A percentile compares a stretch with the other conserved stretches of the same genome.
Evolutionary conservation across 2,113 vertebrate species (phyloP).

Genomic region (Regulus satrapa): DNA sequence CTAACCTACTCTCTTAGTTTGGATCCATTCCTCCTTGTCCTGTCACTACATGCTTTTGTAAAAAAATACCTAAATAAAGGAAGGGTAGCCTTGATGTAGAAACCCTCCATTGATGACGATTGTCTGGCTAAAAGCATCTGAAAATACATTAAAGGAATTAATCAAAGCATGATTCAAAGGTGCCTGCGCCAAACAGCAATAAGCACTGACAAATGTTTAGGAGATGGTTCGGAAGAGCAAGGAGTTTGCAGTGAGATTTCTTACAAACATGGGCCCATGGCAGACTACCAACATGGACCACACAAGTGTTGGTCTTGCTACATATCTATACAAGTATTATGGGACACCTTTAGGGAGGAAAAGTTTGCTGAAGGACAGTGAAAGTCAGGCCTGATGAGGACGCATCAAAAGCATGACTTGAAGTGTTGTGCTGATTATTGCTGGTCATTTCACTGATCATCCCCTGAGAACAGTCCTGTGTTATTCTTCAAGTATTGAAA

Average conservation of each 20-base stretch:
- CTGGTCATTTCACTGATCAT: not conserved
- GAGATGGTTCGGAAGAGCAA: not conserved
- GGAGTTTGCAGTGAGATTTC: not conserved
- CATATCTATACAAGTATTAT: not conserved
- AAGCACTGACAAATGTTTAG: not conserved
- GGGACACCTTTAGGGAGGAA: not conserved
- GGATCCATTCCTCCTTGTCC: not conserved
- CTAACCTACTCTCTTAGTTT: not conserved
- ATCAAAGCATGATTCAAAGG: not conserved
- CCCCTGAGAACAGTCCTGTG: not conserved
- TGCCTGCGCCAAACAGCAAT: not conserved
- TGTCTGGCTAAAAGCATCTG: not conserved
- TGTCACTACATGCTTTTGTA: not conserved
- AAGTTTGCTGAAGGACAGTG: not conserved
- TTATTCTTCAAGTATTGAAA: not conserved
- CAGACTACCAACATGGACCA: not conserved
- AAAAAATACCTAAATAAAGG: not conserved
- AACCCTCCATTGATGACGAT: rapidly evolving
- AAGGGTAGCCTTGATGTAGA: not conserved
- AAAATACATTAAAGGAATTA: not conserved
- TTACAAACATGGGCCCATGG: rapidly evolving
- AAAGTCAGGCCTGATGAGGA: not conserved
- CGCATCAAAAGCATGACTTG: rapidly evolving
- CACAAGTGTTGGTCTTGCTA: not conserved
- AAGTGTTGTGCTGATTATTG: not conserved